Evolutionary conservation across 2,888 invertebrate genomes (phyloP), one percentile per base, ranked within the genome.

Genomic region (Nycteola revayana): DNA sequence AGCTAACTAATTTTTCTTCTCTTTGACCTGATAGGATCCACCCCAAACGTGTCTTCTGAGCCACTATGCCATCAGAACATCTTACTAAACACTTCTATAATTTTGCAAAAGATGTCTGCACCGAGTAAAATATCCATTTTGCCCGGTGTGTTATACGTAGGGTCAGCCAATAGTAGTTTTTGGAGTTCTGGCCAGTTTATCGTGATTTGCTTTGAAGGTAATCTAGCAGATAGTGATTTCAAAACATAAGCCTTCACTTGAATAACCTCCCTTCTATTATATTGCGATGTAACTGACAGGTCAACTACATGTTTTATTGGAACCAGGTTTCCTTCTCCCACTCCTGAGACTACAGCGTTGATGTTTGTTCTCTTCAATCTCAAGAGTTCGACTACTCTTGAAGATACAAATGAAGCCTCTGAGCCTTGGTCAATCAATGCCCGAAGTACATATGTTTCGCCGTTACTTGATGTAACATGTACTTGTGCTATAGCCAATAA

Each of bases 351-450:
- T 21, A 36, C 26, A 26, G 46, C 45, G 8, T 40, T 42, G 30
- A 51, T 49, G 8, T 30, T 31, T 1, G 39, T 42, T 35, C 25
- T 44, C 22, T 23, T 34, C 26, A 57, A 25, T 3, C 45, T 35
- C 21, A 54, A 47, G 8, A 49, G 25, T 26, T 49, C 36, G 4
- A 44, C 48, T 25, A 34, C 40, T 31, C 44, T 41, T 26, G 41
- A 46, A 10, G 48, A 34, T 7, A 58, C 34, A 25, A 58, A 56
- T 25, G 58, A 51, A 28, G 55, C 58, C 36, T 53, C 48, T 22
- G 55, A 58, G 1, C 55, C 58, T 37, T 55, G 55, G 32, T 58
- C 50, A 36, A 58, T 43, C 20, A 55, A 40, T 20, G 45, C 48
- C 32, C 54, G 43, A 32, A 50, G 40, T 25, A 42, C 28, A 26